Evolutionary conservation across 1,140 invertebrate genomes (phyloP).

Genomic region (Babylonia areolata): DNA sequence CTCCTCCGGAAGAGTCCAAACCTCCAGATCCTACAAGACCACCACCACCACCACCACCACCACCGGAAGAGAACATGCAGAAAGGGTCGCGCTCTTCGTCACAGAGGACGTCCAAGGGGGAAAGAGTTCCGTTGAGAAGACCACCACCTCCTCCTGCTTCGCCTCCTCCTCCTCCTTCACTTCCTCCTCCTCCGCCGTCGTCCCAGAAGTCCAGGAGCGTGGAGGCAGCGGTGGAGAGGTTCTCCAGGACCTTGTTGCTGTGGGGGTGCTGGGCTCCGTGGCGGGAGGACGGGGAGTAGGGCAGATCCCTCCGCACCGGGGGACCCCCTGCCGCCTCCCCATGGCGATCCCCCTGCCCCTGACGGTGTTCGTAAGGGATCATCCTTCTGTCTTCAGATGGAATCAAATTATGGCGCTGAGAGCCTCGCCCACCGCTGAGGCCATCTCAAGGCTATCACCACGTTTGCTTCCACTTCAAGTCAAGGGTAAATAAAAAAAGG

Average conservation of each 20-base stretch:
- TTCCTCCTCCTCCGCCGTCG: not conserved
- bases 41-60: no score
- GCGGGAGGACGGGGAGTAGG: not conserved
- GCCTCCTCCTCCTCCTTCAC: not conserved
- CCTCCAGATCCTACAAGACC: no score
- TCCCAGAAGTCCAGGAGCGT: not conserved
- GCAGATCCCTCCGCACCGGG: not conserved
- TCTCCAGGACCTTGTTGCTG: no score
- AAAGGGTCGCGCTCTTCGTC: constrained; percentile 10
- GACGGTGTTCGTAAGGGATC: not conserved
- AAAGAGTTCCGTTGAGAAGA: not conserved
- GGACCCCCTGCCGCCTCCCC: not conserved
- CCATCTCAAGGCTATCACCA: no score
- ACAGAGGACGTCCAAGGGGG: constrained; percentile 6
- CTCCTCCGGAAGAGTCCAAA: no score
- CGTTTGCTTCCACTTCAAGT: no score
- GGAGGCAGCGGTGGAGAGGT: constrained; percentile 7
- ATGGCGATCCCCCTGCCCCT: not conserved
- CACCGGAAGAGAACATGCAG: constrained; percentile 26
- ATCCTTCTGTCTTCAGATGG: not conserved
- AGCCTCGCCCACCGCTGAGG: no score
- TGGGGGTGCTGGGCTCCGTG: not conserved
- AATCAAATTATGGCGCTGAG: no score
- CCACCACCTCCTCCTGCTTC: not conserved
- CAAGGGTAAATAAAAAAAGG: no score